Base-by-base conservation (phyloP, 2,888 invertebrate genomes). In the Hypsopygia costalis region DNA sequence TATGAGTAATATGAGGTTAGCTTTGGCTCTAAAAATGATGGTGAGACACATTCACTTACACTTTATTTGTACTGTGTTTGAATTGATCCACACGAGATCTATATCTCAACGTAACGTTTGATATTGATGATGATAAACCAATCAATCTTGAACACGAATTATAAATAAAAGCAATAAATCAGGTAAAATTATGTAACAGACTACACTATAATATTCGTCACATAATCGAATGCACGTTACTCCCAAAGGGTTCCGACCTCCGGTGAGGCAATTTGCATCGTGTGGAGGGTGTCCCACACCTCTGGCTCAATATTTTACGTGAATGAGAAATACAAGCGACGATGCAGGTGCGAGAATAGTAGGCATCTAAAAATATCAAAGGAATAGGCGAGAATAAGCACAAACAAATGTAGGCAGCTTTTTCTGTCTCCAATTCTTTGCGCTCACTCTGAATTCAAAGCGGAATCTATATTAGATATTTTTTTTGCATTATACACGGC, bases 181-280 rank as follows among this genome's bases (percentile, higher is more conserved):
- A 28, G 37, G 28, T 12, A 32, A 36, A 25, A 35, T 30, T 16
- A 40, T 40, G 35, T 43, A 41, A 38, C 35, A 27, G 36, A 29
- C 35, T 41, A 31, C 44, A 43, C 30, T 44, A 34, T 48, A 43
- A 46, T 51, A 58, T 58, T 62, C 55, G 62, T 61, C 65, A 60
- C 61, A 60, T 66, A 66, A 65, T 68, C 58, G 62, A 63, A 65
- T 60, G 62, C 62, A 62, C 57, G 57, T 50, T 47, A 46, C 47
- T 51, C 60, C 55, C 58, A 22, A 41, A 45, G 59, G 63, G 51
- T 44, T 40, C 22, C 51, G 44, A 44, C 47, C 48, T 41, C 44
- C 34, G 45, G 47, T 44, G 49, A 55, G 57, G 54, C 62, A 65
- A 65, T 67, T 65, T 67, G 62, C 62, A 62, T 58, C 53, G 52